Percentiles rank a stretch among this genome's conserved stretches.
Conservation (phyloP, 2,797 vertebrate genomes). For the Epinephelus coioides region DNA sequence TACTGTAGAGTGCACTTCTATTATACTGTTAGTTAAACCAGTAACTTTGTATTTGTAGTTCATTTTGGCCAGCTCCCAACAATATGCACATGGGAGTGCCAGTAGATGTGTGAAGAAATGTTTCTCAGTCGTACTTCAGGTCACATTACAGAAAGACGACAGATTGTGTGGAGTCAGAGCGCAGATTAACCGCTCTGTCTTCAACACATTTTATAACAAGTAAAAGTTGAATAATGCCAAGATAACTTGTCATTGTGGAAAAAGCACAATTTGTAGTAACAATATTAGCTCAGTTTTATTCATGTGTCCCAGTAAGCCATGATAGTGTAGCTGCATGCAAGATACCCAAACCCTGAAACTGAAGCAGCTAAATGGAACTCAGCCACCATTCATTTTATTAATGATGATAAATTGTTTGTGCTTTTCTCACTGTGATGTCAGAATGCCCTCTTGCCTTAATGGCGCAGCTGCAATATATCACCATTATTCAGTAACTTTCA, state of each 20-base stretch:
- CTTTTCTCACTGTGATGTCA: background rate
- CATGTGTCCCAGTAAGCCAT: background rate
- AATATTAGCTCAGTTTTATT: background rate
- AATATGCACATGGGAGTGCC: background rate
- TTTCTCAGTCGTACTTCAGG: conserved; percentile 25
- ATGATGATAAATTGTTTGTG: too few relatives aligned
- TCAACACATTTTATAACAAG: conserved; percentile 5
- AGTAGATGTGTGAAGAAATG: conserved; percentile 42
- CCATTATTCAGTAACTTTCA: background rate
- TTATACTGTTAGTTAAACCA: background rate
- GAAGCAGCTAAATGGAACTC: conserved; percentile 7
- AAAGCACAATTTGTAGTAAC: conserved; percentile 2
- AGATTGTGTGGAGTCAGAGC: conserved; percentile 20
- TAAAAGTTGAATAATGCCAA: background rate
- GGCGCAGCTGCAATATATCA: background rate
- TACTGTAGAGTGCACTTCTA: background rate
- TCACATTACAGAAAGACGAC: conserved; percentile 12
- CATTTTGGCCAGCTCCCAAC: conserved; percentile 25
- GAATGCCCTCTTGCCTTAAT: background rate
- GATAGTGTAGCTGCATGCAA: background rate
- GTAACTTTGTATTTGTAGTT: conserved; percentile 8
- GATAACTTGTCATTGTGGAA: background rate
- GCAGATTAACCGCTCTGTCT: background rate
- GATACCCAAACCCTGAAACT: background rate
- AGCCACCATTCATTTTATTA: background rate